Conservation (phyloP, 2,113 vertebrate genomes). For the Heloderma charlesbogerti region DNA sequence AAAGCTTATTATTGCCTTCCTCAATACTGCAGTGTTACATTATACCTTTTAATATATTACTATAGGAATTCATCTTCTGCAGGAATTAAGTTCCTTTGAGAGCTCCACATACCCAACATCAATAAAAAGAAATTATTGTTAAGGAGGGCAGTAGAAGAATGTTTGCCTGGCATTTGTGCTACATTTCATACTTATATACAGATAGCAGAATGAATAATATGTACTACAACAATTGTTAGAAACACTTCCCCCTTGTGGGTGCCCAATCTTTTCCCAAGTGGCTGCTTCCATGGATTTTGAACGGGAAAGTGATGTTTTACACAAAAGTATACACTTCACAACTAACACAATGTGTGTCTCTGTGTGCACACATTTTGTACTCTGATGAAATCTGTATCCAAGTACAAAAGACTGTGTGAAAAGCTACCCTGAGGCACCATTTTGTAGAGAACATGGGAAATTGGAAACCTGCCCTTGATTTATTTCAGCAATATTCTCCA, state of each 20-base stretch:
- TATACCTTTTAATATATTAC: slow-evolving; percentile 59
- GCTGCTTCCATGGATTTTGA: not conserved
- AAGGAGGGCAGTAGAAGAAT: slow-evolving; percentile 13
- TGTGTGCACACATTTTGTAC: not conserved
- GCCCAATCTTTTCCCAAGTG: not conserved
- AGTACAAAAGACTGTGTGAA: not conserved
- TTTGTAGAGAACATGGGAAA: slow-evolving; percentile 51
- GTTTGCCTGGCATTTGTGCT: not conserved
- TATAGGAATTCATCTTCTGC: not conserved
- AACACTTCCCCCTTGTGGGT: not conserved
- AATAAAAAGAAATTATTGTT: not conserved
- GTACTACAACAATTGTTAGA: not conserved
- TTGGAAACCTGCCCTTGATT: slow-evolving; percentile 43
- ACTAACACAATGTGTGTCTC: not conserved
- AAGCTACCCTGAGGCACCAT: slow-evolving; percentile 35
- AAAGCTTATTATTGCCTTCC: slow-evolving; percentile 60
- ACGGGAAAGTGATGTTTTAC: not conserved
- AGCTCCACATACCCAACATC: not conserved
- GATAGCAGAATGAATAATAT: not conserved
- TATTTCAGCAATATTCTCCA: slow-evolving; percentile 61
- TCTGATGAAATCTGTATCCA: not conserved
- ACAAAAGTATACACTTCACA: not conserved
- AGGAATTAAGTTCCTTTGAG: slow-evolving; percentile 42
- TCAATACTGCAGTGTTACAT: slow-evolving; percentile 24
- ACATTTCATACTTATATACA: not conserved